These are phyloP conservation scores for Engystomops pustulosus DNA, from an alignment of 2,113 vertebrate species.

Conservation along the genomic window DNA sequence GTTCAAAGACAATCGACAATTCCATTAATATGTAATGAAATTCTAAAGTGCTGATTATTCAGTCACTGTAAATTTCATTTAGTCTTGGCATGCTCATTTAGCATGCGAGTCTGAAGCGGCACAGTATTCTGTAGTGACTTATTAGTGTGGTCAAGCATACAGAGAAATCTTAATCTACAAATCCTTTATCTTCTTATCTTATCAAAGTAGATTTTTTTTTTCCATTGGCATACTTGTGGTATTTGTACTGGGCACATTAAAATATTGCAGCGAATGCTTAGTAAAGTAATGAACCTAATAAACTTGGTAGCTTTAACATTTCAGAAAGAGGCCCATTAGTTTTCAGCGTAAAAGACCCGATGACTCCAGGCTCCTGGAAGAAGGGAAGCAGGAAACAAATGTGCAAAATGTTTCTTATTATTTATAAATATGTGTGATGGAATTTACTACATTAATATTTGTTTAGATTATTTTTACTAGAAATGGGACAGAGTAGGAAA, in stretches of 20 bases:
- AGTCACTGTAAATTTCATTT: slow-evolving; percentile 22
- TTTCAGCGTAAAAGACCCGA: background rate
- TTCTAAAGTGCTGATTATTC: slow-evolving; percentile 47
- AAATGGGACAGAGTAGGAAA: no score
- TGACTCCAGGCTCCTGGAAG: background rate
- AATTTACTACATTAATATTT: no score
- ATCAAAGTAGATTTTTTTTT: background rate
- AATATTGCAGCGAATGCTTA: no score
- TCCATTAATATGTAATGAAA: slow-evolving; percentile 48
- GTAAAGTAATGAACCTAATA: background rate
- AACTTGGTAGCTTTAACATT: background rate
- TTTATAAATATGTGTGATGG: no score
- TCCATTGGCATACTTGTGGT: background rate
- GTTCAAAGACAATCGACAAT: background rate
- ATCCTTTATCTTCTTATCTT: background rate
- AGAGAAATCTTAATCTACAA: slow-evolving; percentile 10
- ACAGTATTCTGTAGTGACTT: background rate
- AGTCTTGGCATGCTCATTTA: slow-evolving; percentile 2
- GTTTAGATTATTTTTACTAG: no score
- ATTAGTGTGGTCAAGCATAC: slow-evolving; percentile 4
- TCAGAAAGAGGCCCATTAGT: background rate
- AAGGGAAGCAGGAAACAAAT: background rate
- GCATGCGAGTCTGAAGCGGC: background rate
- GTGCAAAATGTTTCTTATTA: background rate
- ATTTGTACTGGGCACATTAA: background rate